Evolutionary conservation across 2,797 vertebrate genomes (phyloP).

Genomic region (Molossus molossus): DNA sequence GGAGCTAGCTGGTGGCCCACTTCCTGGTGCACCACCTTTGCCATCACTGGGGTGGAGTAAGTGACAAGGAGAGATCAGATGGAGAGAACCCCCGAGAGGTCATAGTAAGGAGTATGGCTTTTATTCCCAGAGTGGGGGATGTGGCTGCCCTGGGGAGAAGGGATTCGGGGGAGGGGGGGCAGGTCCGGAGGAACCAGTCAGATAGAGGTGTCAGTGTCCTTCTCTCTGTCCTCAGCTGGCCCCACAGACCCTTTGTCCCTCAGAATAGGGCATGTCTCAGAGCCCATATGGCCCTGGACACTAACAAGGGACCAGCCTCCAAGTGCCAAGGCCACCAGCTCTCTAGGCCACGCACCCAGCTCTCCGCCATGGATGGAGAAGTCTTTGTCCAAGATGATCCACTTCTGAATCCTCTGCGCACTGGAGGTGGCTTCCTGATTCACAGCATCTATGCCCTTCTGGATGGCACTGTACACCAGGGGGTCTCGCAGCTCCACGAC

Average conservation of each 20-base stretch:
- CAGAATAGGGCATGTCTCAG: not conserved
- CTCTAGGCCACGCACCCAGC: conserved; percentile 92
- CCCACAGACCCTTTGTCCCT: not conserved
- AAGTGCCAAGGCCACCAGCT: not conserved
- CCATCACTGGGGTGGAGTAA: accelerated
- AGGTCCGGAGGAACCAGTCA: accelerated
- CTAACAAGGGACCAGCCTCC: not conserved
- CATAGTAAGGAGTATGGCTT: not conserved
- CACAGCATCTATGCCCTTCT: conserved; percentile 92
- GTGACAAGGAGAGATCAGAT: not conserved
- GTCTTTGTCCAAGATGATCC: conserved; percentile 93
- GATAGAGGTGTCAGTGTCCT: not conserved
- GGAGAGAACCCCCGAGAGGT: not conserved
- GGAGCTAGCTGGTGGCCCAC: not conserved
- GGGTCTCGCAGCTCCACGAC: conserved; percentile 91
- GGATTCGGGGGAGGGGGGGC: not conserved
- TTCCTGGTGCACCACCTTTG: too few relatives aligned
- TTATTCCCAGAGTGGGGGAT: not conserved
- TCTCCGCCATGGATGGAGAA: conserved; percentile 94
- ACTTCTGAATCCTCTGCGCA: conserved; percentile 96
- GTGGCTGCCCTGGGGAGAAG: not conserved
- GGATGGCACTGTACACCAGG: conserved; percentile 91
- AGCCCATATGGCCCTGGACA: not conserved
- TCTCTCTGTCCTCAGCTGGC: not conserved
- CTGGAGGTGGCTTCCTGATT: conserved; percentile 93